A percentile compares a stretch with the other conserved stretches of the same genome.
phyloP scores from a whole-genome alignment of 2,888 invertebrate genomes.

The Agrochola lota region DNA sequence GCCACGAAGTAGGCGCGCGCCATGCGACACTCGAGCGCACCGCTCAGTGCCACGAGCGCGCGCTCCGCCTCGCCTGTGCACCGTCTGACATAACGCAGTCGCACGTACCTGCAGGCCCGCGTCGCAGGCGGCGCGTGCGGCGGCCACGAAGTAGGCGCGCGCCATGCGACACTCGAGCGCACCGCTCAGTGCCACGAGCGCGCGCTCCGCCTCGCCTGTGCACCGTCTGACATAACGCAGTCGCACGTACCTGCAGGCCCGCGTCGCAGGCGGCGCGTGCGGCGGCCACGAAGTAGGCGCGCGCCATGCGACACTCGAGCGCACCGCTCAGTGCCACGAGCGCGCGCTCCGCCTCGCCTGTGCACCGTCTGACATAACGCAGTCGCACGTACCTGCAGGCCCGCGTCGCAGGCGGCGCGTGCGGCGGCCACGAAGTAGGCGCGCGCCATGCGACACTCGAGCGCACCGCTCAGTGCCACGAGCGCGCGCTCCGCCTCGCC shows the following conservation, averaged over 20 bases:
- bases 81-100: no score
- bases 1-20: slow-evolving; percentile 95
- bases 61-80: slow-evolving; percentile 94
- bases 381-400: slow-evolving; percentile 71
- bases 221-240: slow-evolving; percentile 69
- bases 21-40: slow-evolving; percentile 95
- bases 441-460: slow-evolving; percentile 96
- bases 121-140: slow-evolving; percentile 95
- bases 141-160: slow-evolving; percentile 95
- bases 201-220: slow-evolving; percentile 94
- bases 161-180: slow-evolving; percentile 96
- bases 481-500: slow-evolving; percentile 95
- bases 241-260: slow-evolving; percentile 79
- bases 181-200: no score
- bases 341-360: slow-evolving; percentile 94
- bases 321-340: slow-evolving; percentile 92
- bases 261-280: slow-evolving; percentile 96
- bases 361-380: slow-evolving; percentile 76
- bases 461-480: no score
- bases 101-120: slow-evolving; percentile 86
- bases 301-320: slow-evolving; percentile 95
- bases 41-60: slow-evolving; percentile 91
- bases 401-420: slow-evolving; percentile 95
- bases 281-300: slow-evolving; percentile 95
- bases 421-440: slow-evolving; percentile 95